A percentile compares a stretch with the other conserved stretches of the same genome.
These are phyloP conservation scores for Danaus plexippus DNA, from an alignment of 1,140 invertebrate genomes.

Conservation along the genomic window DNA sequence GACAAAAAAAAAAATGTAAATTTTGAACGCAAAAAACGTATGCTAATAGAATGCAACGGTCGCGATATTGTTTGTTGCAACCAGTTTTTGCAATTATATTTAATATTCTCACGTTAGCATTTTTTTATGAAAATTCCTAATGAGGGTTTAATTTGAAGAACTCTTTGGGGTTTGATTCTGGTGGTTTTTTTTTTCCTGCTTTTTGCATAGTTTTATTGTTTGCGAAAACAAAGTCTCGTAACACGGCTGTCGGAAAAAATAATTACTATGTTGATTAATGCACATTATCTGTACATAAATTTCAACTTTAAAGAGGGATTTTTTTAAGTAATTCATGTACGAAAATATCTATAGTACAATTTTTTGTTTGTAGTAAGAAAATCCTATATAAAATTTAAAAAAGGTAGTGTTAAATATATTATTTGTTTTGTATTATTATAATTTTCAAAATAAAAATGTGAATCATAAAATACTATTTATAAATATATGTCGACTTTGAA, in stretches of 20 bases:
- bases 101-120: slow-evolving; percentile 70
- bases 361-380: slow-evolving; percentile 4
- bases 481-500: too few species aligned
- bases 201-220: slow-evolving; percentile 48
- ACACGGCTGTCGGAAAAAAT: slow-evolving; percentile 68
- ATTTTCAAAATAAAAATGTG: too few species aligned
- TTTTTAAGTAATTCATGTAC: too few species aligned
- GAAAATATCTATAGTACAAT: neutral
- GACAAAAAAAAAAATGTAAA: slow-evolving; percentile 34
- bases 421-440: too few species aligned
- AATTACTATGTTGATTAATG: slow-evolving; percentile 66
- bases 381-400: slow-evolving; percentile 4
- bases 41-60: slow-evolving; percentile 66
- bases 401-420: too few species aligned
- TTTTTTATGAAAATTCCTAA: slow-evolving; percentile 60
- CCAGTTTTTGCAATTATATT: slow-evolving; percentile 37
- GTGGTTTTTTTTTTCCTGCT: slow-evolving; percentile 39
- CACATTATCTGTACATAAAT: slow-evolving; percentile 42
- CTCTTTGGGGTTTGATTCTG: slow-evolving; percentile 68
- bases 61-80: slow-evolving; percentile 29
- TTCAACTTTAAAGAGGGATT: slow-evolving; percentile 2
- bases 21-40: slow-evolving; percentile 34
- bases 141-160: slow-evolving; percentile 70
- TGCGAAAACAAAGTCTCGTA: slow-evolving; percentile 65
- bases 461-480: too few species aligned